Percentiles rank a stretch among this genome's conserved stretches.
Conservation (phyloP, 2,113 vertebrate genomes). For the Pheucticus melanocephalus region DNA sequence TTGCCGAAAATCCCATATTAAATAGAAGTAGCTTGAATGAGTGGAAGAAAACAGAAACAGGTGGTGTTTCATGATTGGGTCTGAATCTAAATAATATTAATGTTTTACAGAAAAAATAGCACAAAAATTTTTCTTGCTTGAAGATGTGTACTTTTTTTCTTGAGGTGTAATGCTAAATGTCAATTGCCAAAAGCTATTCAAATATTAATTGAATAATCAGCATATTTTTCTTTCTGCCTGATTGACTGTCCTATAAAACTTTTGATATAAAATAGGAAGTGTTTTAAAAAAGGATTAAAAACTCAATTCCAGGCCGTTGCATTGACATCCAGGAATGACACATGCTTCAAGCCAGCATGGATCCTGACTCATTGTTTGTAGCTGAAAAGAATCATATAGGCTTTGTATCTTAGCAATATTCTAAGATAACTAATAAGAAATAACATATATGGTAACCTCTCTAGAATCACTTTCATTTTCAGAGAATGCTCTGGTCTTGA, state of each 20-base stretch:
- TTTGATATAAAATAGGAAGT: background rate
- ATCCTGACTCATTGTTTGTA: conserved; percentile 31
- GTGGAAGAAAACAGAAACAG: background rate
- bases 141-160: background rate
- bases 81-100: background rate
- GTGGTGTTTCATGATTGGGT: background rate
- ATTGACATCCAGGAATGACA: background rate
- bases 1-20: background rate
- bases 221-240: background rate
- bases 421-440: conserved; percentile 31
- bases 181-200: background rate
- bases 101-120: background rate
- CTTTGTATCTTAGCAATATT: conserved; percentile 22
- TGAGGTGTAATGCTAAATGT: background rate
- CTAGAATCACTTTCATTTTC: conserved; percentile 17
- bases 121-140: background rate
- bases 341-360: background rate
- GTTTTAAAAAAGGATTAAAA: background rate
- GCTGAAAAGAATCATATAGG: background rate
- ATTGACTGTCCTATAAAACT: background rate
- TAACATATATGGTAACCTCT: conserved; percentile 18
- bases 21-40: background rate
- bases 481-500: conserved; percentile 20
- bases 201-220: background rate
- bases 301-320: background rate